phyloP scores from a whole-genome alignment of 2,888 invertebrate genomes.

The Drosophila neotestacea region DNA sequence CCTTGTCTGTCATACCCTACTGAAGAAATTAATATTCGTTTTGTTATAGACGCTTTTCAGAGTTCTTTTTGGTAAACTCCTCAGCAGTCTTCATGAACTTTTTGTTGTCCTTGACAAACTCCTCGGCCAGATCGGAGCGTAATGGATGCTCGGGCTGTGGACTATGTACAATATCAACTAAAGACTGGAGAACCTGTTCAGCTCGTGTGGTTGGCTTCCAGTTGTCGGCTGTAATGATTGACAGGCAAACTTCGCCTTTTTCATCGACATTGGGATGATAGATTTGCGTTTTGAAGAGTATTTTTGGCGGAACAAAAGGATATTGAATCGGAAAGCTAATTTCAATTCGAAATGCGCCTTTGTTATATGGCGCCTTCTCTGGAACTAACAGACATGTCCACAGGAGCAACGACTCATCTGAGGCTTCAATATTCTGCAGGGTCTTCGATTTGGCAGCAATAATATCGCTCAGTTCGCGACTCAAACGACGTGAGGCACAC shows the following conservation, averaged over 20 bases:
- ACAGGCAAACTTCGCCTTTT: conserved; percentile 98
- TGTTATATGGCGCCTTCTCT: conserved; percentile 99
- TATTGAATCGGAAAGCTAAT: conserved; percentile 99
- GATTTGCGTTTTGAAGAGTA: conserved; percentile 99
- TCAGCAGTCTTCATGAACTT: conserved; percentile 99
- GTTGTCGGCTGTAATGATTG: conserved; percentile 98
- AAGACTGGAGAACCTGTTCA: conserved; percentile 99
- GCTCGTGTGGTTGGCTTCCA: conserved; percentile 99
- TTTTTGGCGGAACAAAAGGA: conserved; percentile 99
- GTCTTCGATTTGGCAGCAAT: conserved; percentile 90
- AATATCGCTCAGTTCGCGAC: conserved; percentile 95
- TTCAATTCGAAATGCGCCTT: conserved; percentile 99
- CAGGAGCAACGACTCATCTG: conserved; percentile 96
- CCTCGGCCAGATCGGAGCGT: conserved; percentile 98
- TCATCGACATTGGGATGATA: conserved; percentile 99
- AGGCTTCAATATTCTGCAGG: conserved; percentile 97
- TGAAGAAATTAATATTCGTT: conserved; percentile 5
- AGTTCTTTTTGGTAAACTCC: conserved; percentile 97
- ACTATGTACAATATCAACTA: conserved; percentile 97
- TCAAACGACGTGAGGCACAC: conserved; percentile 80
- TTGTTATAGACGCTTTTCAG: conserved; percentile 96
- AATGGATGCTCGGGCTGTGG: conserved; percentile 99
- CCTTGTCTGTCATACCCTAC: conserved; percentile 3
- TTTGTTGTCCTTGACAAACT: conserved; percentile 97
- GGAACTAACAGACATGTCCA: conserved; percentile 99